A percentile compares a stretch with the other conserved stretches of the same genome.
Evolutionary conservation across 1,140 invertebrate species (phyloP).

Genomic region (Chrysopa pallens): DNA sequence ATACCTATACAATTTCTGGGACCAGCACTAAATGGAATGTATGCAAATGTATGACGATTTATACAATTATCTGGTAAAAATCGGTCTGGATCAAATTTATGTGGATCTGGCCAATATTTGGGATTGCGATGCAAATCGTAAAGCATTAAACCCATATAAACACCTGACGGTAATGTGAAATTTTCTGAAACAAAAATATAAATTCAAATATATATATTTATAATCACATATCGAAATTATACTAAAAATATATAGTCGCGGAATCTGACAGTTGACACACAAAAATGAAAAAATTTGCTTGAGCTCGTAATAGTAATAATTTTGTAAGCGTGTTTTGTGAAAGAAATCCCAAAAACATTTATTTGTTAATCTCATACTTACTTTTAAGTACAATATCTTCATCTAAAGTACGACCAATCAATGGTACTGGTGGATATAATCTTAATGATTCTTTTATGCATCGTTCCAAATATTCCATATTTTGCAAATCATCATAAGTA

Average conservation of each 20-base stretch:
- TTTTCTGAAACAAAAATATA: not conserved
- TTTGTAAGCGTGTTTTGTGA: no score
- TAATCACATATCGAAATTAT: no score
- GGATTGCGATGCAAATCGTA: constrained; percentile 40
- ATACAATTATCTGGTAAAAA: constrained; percentile 35
- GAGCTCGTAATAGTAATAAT: no score
- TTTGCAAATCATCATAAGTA: constrained; percentile 31
- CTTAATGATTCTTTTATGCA: constrained; percentile 42
- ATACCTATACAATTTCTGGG: constrained; percentile 28
- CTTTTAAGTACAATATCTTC: constrained; percentile 21
- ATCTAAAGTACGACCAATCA: constrained; percentile 33
- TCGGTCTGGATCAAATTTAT: constrained; percentile 52
- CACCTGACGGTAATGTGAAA: constrained; percentile 3
- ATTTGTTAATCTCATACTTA: not conserved
- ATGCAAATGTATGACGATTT: constrained; percentile 24
- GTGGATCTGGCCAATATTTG: constrained; percentile 48
- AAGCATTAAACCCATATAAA: constrained; percentile 16
- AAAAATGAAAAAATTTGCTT: no score
- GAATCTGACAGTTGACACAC: no score
- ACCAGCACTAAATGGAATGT: constrained; percentile 29
- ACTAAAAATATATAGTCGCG: no score
- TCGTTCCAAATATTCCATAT: constrained; percentile 44
- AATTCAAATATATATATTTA: no score
- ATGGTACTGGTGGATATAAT: constrained; percentile 47
- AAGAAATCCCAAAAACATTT: no score